Evolutionary conservation across 2,797 vertebrate species (phyloP), one percentile per base, ranked within the genome.

Genomic region (Poecilia gillii): DNA sequence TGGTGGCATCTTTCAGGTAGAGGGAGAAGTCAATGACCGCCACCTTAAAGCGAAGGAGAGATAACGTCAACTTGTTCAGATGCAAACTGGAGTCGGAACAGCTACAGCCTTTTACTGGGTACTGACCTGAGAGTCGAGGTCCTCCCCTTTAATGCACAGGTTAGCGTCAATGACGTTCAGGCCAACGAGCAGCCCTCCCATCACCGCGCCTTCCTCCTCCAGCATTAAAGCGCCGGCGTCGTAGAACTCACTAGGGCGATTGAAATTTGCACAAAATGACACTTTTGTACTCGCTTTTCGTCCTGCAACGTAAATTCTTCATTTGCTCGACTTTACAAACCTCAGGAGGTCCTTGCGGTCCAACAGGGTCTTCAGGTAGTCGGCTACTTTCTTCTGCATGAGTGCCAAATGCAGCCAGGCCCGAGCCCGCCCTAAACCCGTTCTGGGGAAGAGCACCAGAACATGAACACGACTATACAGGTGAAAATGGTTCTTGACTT

Each of bases 161-260:
- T 99, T 99, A 82, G 98, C 98, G 88, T 99, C 99, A n/a, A 99
- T 98, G 77, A 99, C 97, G 5, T 99, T 99, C 80, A 99, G 96
- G 59, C 99, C 99, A 85, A 99, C 98, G 78, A 99, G 93, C 82
- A 99, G 96, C 23, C 99, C 99, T 1, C 97, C 97, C 72, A 99
- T 97, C 84, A 99, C 97, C 0, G 91, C 94, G 28, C 99, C 99
- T 91, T 99, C 99, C 81, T 99, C 99, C 87, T 99, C 97, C 95
- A 99, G 88, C 96, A 99, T 95, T 71, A 99, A 39, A 0, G 99
- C 97, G 90, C 97, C 98, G 0, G 95, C 91, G 79, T 99, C 98
- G 84, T 99, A 99, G 95, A 99, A 99, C 90, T 99, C 99, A 94
- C 99, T 99, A 79, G 1, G 33, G 55, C 39, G 82, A 90, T 2